Percentiles rank a stretch among this genome's conserved stretches.
These are phyloP conservation scores for Orchesellides sinensis DNA, from an alignment of 2,888 invertebrate genomes.

Conservation along the genomic window DNA sequence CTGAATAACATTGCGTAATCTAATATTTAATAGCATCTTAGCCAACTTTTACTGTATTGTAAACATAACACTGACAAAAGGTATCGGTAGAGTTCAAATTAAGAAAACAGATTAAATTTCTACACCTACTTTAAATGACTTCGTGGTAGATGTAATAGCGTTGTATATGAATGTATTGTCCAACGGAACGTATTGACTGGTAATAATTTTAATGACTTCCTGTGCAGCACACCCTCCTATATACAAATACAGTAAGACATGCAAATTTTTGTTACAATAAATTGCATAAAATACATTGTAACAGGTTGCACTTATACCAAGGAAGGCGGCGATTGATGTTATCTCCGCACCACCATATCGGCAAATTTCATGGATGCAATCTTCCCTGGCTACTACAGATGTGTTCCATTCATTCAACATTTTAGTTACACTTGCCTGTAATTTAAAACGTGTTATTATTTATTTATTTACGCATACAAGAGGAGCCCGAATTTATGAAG, in stretches of 20 bases:
- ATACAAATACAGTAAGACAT: not conserved
- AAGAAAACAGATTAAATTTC: not conserved
- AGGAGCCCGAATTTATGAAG: no score
- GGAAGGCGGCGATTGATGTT: conserved; percentile 94
- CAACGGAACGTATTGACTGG: conserved; percentile 96
- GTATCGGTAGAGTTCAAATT: no score
- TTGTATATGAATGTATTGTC: conserved; percentile 98
- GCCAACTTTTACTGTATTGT: no score
- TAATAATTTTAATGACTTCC: conserved; percentile 96
- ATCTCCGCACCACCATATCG: conserved; percentile 96
- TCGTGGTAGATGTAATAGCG: conserved; percentile 91
- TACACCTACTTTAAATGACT: conserved; percentile 83
- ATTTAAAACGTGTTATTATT: not conserved
- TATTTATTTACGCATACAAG: not conserved
- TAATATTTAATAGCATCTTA: no score
- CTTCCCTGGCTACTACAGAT: conserved; percentile 86
- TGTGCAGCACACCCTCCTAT: conserved; percentile 94
- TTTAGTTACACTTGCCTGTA: conserved; percentile 81
- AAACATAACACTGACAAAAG: no score
- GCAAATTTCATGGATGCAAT: conserved; percentile 96
- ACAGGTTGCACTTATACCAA: conserved; percentile 81
- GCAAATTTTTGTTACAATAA: not conserved
- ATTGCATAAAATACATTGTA: not conserved
- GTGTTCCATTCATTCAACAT: conserved; percentile 92
- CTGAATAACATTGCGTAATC: no score